Evolutionary conservation across 2,797 vertebrate species (phyloP).

Genomic region (Amblyopsis hoosieri): DNA sequence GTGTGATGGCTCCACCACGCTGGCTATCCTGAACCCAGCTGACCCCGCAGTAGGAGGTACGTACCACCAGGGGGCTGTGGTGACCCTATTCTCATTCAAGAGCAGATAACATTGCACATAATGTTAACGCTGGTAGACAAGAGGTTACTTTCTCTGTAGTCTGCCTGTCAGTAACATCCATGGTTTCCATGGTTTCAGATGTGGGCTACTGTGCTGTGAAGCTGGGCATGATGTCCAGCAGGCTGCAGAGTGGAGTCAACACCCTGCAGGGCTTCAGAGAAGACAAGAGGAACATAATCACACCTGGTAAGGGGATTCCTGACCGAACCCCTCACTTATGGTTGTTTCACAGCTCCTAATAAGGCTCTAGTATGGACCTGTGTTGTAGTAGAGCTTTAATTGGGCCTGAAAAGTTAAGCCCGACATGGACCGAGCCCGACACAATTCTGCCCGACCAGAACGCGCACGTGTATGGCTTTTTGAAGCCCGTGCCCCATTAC

Average conservation of each 20-base stretch:
- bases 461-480: too few species aligned
- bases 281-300: slow-evolving; percentile 95
- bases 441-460: too few species aligned
- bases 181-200: slow-evolving; percentile 70
- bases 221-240: slow-evolving; percentile 90
- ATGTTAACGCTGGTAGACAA: too few species aligned
- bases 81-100: not conserved
- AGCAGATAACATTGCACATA: too few species aligned
- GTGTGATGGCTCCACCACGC: slow-evolving; percentile 90
- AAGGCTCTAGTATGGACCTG: too few species aligned
- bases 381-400: too few species aligned
- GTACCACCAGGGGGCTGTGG: slow-evolving; percentile 5
- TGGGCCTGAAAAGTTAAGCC: too few species aligned
- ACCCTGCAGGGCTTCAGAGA: slow-evolving; percentile 94
- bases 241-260: slow-evolving; percentile 93
- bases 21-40: slow-evolving; percentile 90
- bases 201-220: slow-evolving; percentile 88
- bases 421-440: too few species aligned
- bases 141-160: not conserved
- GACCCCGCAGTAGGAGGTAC: slow-evolving; percentile 86
- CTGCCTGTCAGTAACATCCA: not conserved
- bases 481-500: too few species aligned
- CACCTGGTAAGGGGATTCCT: slow-evolving; percentile 80
- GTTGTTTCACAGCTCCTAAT: not conserved
- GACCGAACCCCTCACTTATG: not conserved